A percentile compares a stretch with the other conserved stretches of the same genome.
These are phyloP conservation scores for Cataglyphis rosenhaueri DNA, from an alignment of 2,888 invertebrate species.

Conservation along the genomic window DNA sequence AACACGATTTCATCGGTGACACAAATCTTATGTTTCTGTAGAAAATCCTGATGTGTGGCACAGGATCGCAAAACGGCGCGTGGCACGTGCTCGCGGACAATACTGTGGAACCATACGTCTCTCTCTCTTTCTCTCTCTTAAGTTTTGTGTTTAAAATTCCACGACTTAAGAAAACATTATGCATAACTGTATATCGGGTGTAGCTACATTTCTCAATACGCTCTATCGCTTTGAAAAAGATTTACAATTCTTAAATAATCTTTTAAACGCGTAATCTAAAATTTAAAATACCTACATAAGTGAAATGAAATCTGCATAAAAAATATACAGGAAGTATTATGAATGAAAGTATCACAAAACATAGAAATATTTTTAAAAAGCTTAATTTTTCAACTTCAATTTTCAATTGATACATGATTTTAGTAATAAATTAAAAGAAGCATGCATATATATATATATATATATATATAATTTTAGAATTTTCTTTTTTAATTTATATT, in stretches of 20 bases:
- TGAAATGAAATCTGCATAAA: neutral
- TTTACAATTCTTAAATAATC: conserved; percentile 4
- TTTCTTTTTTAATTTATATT: neutral
- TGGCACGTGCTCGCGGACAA: conserved; percentile 58
- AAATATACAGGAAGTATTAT: neutral
- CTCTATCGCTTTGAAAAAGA: neutral
- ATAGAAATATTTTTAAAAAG: neutral
- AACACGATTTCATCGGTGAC: conserved; percentile 68
- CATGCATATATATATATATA: too few relatives aligned
- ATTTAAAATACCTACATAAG: neutral
- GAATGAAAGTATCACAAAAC: neutral
- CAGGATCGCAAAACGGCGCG: conserved; percentile 18
- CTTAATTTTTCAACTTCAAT: neutral
- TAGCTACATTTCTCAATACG: conserved; percentile 2
- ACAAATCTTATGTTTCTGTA: conserved; percentile 66
- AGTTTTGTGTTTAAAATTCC: conserved; percentile 11
- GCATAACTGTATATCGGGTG: neutral
- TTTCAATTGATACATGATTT: neutral
- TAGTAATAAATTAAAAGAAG: neutral
- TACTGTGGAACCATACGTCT: conserved; percentile 12
- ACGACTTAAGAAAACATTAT: conserved; percentile 16
- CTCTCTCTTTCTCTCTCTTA: neutral
- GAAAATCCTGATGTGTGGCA: conserved; percentile 41
- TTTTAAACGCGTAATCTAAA: neutral
- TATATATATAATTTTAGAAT: neutral